These are phyloP conservation scores for Pteria penguin DNA, from an alignment of 2,888 invertebrate genomes.

Conservation along the genomic window DNA sequence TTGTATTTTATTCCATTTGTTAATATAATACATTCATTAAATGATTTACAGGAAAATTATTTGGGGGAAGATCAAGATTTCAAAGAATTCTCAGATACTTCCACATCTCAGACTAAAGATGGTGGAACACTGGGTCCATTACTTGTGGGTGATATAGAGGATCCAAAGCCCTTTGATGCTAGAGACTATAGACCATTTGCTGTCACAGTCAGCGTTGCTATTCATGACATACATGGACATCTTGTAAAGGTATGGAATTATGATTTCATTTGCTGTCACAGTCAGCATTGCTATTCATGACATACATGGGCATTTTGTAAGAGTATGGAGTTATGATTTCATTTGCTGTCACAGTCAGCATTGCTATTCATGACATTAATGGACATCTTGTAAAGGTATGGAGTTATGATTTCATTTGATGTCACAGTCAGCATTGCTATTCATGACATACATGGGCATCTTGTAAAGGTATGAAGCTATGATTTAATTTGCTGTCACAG, in stretches of 20 bases:
- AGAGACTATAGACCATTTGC: slow-evolving; percentile 93
- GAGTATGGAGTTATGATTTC: slow-evolving; percentile 83
- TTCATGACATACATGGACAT: slow-evolving; percentile 97
- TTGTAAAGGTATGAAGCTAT: slow-evolving; percentile 85
- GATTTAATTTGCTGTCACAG: slow-evolving; percentile 81
- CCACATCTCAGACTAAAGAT: slow-evolving; percentile 38
- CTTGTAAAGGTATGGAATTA: slow-evolving; percentile 85
- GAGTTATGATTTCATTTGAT: slow-evolving; percentile 74
- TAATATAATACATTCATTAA: no score
- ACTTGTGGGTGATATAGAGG: slow-evolving; percentile 53
- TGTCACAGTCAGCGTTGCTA: slow-evolving; percentile 93
- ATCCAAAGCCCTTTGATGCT: slow-evolving; percentile 86
- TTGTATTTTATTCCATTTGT: no score
- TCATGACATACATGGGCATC: slow-evolving; percentile 98
- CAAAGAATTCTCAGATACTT: slow-evolving; percentile 87
- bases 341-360: slow-evolving; percentile 93
- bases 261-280: slow-evolving; percentile 83
- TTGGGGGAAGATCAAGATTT: slow-evolving; percentile 97
- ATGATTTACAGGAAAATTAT: slow-evolving; percentile 90
- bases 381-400: slow-evolving; percentile 91
- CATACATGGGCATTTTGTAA: slow-evolving; percentile 95
- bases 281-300: slow-evolving; percentile 97
- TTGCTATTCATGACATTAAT: slow-evolving; percentile 96
- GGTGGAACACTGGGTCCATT: slow-evolving; percentile 54
- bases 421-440: slow-evolving; percentile 95